Conservation (phyloP, 2,888 invertebrate species). For the Trachelus stipa region DNA sequence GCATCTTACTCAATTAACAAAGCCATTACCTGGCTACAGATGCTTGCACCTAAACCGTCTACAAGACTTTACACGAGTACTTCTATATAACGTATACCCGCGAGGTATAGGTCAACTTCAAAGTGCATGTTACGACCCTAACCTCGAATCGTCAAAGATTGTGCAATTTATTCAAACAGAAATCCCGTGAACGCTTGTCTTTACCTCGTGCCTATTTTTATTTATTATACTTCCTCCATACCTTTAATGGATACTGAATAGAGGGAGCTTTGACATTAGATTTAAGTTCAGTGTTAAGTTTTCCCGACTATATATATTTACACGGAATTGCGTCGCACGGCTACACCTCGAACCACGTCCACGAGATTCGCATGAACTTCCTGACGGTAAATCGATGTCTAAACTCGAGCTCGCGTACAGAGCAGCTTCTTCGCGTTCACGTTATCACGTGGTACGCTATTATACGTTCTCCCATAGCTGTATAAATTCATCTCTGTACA, state of each 20-base stretch:
- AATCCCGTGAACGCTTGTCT: background rate
- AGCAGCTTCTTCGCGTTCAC: background rate
- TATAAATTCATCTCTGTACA: background rate
- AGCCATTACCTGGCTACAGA: background rate
- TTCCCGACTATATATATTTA: background rate
- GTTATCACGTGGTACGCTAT: background rate
- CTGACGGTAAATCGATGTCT: conserved; percentile 53
- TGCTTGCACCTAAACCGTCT: background rate
- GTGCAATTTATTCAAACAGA: background rate
- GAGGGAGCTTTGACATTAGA: background rate
- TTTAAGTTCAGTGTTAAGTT: too few species aligned
- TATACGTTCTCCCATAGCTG: background rate
- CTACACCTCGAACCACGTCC: conserved; percentile 35
- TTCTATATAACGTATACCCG: background rate
- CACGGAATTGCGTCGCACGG: conserved; percentile 14
- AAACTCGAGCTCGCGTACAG: conserved; percentile 41
- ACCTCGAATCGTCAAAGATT: background rate
- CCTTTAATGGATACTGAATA: background rate
- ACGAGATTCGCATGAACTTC: conserved; percentile 36
- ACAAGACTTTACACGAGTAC: background rate
- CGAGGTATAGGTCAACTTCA: background rate
- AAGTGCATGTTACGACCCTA: background rate
- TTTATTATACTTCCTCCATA: background rate
- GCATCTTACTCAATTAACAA: background rate
- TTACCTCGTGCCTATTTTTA: background rate